phyloP scores from a whole-genome alignment of 1,140 invertebrate species.

The Drepana arcuata region DNA sequence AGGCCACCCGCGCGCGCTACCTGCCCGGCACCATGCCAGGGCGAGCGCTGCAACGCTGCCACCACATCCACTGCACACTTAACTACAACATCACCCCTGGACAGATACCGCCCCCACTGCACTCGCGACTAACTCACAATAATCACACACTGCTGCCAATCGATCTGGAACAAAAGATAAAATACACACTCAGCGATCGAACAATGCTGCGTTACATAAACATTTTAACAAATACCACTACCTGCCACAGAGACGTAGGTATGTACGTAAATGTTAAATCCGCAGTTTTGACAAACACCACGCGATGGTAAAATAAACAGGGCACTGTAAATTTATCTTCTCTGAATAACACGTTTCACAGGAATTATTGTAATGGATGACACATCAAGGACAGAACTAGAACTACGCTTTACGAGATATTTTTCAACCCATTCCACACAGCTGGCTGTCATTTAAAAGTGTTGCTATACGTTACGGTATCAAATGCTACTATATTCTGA shows the following conservation, averaged over 20 bases:
- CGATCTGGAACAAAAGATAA: constrained; percentile 63
- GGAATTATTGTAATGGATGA: constrained; percentile 59
- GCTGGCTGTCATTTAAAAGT: constrained; percentile 60
- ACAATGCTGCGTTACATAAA: constrained; percentile 66
- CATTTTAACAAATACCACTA: constrained; percentile 53
- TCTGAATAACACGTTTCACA: constrained; percentile 46
- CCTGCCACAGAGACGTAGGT: constrained; percentile 45
- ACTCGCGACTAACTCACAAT: constrained; percentile 1
- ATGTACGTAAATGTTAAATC: too few relatives aligned
- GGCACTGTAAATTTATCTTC: too few relatives aligned
- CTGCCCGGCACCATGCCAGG: constrained; percentile 71
- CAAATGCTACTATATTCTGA: constrained; percentile 17
- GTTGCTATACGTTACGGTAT: constrained; percentile 37
- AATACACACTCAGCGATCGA: constrained; percentile 46
- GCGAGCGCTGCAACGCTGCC: constrained; percentile 49
- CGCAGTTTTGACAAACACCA: not conserved
- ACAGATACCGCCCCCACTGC: constrained; percentile 7
- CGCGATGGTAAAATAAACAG: constrained; percentile 8
- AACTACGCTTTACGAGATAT: constrained; percentile 50
- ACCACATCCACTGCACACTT: constrained; percentile 46
- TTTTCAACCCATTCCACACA: constrained; percentile 61
- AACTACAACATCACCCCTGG: constrained; percentile 42
- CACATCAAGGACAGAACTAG: constrained; percentile 61
- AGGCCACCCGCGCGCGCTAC: constrained; percentile 69
- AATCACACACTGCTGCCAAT: constrained; percentile 25